Percentiles rank a stretch among this genome's conserved stretches.
phyloP scores from a whole-genome alignment of 2,888 invertebrate species.

The Paralinhomoeus sp. region DNA sequence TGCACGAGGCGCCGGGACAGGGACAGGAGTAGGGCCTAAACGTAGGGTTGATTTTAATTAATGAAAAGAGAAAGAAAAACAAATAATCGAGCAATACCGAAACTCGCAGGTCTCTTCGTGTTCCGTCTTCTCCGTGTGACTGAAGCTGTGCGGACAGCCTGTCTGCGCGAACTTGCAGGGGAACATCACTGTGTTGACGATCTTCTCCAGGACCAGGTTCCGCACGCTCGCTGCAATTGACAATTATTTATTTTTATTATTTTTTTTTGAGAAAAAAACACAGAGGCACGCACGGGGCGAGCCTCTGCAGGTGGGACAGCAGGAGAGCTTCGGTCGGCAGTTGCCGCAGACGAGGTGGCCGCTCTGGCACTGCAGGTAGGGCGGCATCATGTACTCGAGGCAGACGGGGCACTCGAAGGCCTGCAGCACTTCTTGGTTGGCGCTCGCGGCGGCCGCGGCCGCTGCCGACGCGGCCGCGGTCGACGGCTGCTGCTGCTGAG shows the following conservation, averaged over 20 bases:
- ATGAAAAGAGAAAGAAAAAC: no score
- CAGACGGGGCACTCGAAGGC: conserved; percentile 49
- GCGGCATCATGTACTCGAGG: conserved; percentile 95
- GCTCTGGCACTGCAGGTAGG: conserved; percentile 92
- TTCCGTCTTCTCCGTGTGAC: conserved; percentile 72
- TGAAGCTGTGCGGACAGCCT: conserved; percentile 49
- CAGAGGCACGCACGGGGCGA: conserved; percentile 40
- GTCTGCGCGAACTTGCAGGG: conserved; percentile 91
- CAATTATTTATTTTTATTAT: no score
- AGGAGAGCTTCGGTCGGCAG: conserved; percentile 82
- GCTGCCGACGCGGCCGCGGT: no score
- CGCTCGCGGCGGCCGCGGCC: no score
- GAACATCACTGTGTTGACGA: conserved; percentile 90
- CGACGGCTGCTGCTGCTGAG: no score
- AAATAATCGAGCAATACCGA: conserved; percentile 27
- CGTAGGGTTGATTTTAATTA: no score
- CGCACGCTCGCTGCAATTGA: conserved; percentile 55
- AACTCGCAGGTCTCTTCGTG: conserved; percentile 96
- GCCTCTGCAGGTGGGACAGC: conserved; percentile 93
- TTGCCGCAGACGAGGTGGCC: conserved; percentile 94
- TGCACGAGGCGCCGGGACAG: conserved; percentile 96
- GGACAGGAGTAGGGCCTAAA: conserved; percentile 81
- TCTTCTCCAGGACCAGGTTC: conserved; percentile 97
- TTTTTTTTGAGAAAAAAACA: neutral
- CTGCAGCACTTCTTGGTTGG: conserved; percentile 7